Conservation (phyloP, 2,797 vertebrate species). For the Zenarchopterus dispar region DNA sequence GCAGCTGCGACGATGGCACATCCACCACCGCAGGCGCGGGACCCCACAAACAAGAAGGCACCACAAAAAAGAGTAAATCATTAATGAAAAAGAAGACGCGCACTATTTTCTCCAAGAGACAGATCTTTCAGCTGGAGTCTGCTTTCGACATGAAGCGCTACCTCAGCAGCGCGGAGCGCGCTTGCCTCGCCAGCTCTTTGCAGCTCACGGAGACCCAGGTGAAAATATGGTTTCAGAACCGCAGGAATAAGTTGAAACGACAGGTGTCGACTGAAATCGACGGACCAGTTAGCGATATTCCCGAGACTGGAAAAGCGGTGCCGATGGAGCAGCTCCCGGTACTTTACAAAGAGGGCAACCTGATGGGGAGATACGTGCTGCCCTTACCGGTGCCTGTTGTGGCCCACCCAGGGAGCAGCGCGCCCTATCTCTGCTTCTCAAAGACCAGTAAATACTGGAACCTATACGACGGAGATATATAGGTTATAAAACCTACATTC, state of each 20-base stretch:
- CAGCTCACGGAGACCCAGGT: conserved; percentile 87
- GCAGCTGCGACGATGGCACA: conserved; percentile 74
- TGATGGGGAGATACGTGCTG: conserved; percentile 86
- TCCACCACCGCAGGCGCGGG: conserved; percentile 55
- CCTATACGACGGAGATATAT: conserved; percentile 88
- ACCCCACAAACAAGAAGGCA: conserved; percentile 33
- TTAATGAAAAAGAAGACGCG: conserved; percentile 87
- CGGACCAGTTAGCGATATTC: conserved; percentile 76
- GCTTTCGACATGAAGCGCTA: conserved; percentile 88
- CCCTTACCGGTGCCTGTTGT: conserved; percentile 88
- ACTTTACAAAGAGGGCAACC: conserved; percentile 85
- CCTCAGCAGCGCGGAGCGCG: conserved; percentile 90
- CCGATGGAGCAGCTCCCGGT: conserved; percentile 79
- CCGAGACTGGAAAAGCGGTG: conserved; percentile 76
- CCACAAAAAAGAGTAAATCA: conserved; percentile 79
- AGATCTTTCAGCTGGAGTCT: conserved; percentile 88
- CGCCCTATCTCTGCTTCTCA: conserved; percentile 89
- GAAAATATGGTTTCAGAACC: conserved; percentile 89
- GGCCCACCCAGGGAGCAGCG: conserved; percentile 84
- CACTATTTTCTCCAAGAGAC: conserved; percentile 91
- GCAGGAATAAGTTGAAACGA: conserved; percentile 88
- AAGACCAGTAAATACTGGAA: conserved; percentile 88
- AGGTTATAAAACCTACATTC: too few relatives aligned
- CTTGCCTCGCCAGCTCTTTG: conserved; percentile 87
- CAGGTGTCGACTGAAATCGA: conserved; percentile 85